These are phyloP conservation scores for Arion vulgaris DNA, from an alignment of 1,140 invertebrate genomes.

Conservation along the genomic window DNA sequence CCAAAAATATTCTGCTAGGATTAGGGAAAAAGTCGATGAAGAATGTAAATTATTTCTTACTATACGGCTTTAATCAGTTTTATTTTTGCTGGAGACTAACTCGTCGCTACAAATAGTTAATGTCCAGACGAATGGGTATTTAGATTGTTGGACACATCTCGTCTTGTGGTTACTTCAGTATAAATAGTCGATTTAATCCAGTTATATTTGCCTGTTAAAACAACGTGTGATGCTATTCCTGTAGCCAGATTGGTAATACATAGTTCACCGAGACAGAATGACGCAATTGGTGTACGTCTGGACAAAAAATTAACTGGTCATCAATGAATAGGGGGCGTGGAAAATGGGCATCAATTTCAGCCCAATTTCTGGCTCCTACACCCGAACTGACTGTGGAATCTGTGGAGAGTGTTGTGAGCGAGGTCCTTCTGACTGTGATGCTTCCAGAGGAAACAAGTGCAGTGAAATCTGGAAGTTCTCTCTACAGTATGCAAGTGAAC, in stretches of 20 bases:
- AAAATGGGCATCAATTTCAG: not conserved
- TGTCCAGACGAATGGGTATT: not conserved
- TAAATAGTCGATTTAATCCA: not conserved
- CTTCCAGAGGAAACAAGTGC: not conserved
- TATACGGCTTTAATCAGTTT: not conserved
- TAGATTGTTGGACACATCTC: not conserved
- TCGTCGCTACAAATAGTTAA: not conserved
- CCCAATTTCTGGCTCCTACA: not conserved
- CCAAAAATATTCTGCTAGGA: not conserved
- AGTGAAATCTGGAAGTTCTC: not conserved
- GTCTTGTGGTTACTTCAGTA: not conserved
- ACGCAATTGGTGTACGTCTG: not conserved
- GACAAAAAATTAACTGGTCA: not conserved
- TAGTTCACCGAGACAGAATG: not conserved
- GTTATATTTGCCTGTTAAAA: not conserved
- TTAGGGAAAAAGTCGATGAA: not conserved
- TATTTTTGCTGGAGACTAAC: not conserved
- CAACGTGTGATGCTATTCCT: not conserved
- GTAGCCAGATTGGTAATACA: not conserved
- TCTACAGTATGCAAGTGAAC: conserved; percentile 5
- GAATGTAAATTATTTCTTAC: not conserved
- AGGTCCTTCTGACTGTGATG: not conserved
- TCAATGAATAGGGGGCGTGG: conserved; percentile 5
- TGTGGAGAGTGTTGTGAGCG: not conserved
- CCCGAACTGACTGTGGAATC: not conserved